Base-by-base conservation (phyloP, 2,888 invertebrate genomes). In the Lymantria dispar region DNA sequence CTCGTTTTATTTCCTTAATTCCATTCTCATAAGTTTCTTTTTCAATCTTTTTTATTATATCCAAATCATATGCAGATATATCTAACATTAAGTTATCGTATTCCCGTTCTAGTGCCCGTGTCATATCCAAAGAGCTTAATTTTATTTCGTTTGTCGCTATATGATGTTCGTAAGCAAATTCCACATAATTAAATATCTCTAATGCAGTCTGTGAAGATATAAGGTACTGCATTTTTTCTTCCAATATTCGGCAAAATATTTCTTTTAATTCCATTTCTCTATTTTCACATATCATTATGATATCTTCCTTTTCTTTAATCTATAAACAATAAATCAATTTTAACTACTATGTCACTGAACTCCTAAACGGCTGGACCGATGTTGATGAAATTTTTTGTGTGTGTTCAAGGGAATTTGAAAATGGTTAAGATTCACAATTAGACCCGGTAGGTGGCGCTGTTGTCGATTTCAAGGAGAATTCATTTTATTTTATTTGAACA, bases 151-250 rank as follows among this genome's bases (percentile, higher is more conserved):
- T 94, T 0, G 92, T 85, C 0, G 92, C 92, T 36, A 95, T 87
- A 15, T 94, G 82, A 36, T 91, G 85, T 74, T 94, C 94, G 70
- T 94, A 95, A 0, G 94, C 88, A 68, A 94, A 94, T 76, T 95
- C 94, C 3, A 95, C 92, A 63, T 93, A 94, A 33, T 93, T 93
- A 53, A 92, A 91, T 52, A 94, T 79, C 71, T 93, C 91, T 43
- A 95, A 78, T 7, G 93, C 90, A n/a, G 89, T 87, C 49, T 93
- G 92, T 3, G 94, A 93, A 44, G 93, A 92, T 0, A 94, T 78
- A 31, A 94, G 78, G 22, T 91, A 79, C 39, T 87, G 90, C 54
- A 94, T 92, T 61, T 87, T 86, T 8, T 80, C 73, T 56, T 80
- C 70, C 47, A 91, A 70, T 56, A 91, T 81, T 53, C 66, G 81